Base-by-base conservation (phyloP, 2,888 invertebrate genomes). In the Drosophila bunnanda region DNA sequence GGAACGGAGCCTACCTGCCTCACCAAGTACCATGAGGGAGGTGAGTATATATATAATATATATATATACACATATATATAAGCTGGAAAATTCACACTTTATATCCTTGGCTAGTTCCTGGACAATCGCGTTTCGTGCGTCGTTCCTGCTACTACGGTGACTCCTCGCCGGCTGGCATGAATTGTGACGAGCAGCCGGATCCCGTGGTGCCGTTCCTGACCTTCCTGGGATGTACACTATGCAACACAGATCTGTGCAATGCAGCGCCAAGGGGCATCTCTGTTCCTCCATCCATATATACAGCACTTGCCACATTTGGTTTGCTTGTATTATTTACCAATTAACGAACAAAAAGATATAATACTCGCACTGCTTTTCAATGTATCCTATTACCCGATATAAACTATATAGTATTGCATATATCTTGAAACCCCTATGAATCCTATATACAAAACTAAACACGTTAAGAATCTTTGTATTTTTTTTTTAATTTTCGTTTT, bases 1-100 rank as follows among this genome's bases (percentile, higher is more conserved):
- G 70, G 82, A 25, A 79, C 80, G 60, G 86, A 88, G n/a, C 88
- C 91, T 2, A 90, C 90, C 25, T 92, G 91, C 68, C 76, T 91
- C 15, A 90, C 89, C 70, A 89, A 86, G 55, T 81, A 88, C 65
- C 87, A 87, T 38, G 79, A 77, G 36, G 90, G 91, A 54, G 64
- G 90, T 90, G 61, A 87, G 90, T 88, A 66, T 41, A 54, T 8
- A 17, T n/a, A 9, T 9, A 2, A 25, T n/a, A n/a, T 13, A 20
- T 39, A 12, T 41, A 4, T 15, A 10, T 4, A 9, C 5, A 25
- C 0, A 25, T 22, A 22, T 22, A 8, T 15, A 17, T 28, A 3
- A 17, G 3, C 12, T 9, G 7, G 10, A n/a, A 41, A 13, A 32
- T 0, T 9, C 59, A 22, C 34, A 36, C 13, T 55, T 36, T 7